These are phyloP conservation scores for Meliscaeva auricollis DNA, from an alignment of 2,888 invertebrate genomes.

Conservation along the genomic window DNA sequence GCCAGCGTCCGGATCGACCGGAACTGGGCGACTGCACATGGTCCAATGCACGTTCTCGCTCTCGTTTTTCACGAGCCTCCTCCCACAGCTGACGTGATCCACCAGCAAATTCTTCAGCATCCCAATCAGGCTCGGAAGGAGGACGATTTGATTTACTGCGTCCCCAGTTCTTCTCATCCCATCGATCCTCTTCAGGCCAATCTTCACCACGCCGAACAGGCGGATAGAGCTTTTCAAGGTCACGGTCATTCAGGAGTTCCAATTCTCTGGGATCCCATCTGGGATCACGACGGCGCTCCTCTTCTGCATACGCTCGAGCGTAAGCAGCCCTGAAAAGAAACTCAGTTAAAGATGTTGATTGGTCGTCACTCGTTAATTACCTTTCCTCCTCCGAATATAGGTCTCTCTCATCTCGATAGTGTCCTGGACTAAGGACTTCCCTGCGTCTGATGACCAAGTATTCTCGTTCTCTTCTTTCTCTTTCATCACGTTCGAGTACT, in stretches of 20 bases:
- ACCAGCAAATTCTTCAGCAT: conserved; percentile 80
- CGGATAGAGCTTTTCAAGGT: conserved; percentile 69
- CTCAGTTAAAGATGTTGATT: no score
- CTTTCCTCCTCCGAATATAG: conserved; percentile 82
- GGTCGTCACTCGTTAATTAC: no score
- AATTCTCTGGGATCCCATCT: conserved; percentile 80
- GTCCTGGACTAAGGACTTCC: conserved; percentile 81
- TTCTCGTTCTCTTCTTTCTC: conserved; percentile 82
- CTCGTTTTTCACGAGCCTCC: conserved; percentile 67
- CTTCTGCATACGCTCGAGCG: conserved; percentile 80
- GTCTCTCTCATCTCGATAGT: conserved; percentile 82
- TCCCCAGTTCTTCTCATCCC: conserved; percentile 68
- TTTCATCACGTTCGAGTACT: conserved; percentile 80
- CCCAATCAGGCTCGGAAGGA: conserved; percentile 83
- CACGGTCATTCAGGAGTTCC: conserved; percentile 78
- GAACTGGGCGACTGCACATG: conserved; percentile 61
- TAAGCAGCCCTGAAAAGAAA: conserved; percentile 79
- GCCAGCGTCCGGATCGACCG: conserved; percentile 64
- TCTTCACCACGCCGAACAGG: conserved; percentile 77
- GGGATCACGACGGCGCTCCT: conserved; percentile 80
- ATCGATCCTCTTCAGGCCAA: conserved; percentile 66
- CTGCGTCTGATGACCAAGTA: conserved; percentile 79
- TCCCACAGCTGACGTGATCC: conserved; percentile 72
- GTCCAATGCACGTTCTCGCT: conserved; percentile 66
- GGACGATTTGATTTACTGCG: conserved; percentile 78